Base-by-base conservation (phyloP, 1,140 invertebrate species). In the Drosophila subobscura region DNA sequence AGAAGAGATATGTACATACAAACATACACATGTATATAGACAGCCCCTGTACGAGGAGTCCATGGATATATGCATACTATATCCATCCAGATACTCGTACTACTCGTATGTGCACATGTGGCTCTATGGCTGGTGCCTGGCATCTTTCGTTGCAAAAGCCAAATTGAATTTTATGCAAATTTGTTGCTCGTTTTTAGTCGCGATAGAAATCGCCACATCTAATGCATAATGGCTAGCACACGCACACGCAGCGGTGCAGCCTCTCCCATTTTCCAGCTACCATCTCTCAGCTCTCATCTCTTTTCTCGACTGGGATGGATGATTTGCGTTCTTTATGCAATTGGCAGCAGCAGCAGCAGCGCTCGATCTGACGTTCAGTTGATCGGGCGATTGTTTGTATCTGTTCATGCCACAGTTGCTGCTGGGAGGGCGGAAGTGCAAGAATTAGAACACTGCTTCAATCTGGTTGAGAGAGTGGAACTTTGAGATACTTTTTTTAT, bases 81-180 rank as follows among this genome's bases (percentile, higher is more conserved):
- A 33, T 60, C 47, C 51, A 16, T 22, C 14, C 14, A 45, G 27
- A 51, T 20, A 68, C n/a, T n/a, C n/a, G n/a, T n/a, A n/a, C 33
- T 37, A 37, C 3, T 16, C 22, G 22, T 23, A 23, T 73, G 50
- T 72, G 67, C 65, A 33, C 33, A 33, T 33, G 33, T 33, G 3
- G 3, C 33, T 37, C 33, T 3, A 10, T 33, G 29, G 7, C 29
- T 47, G 56, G 47, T 20, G 42, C 2, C 61, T 72, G 63, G 67
- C 80, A 85, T 85, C 77, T 85, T 68, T 86, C 41, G 64, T 68
- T 59, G 63, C 74, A 71, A 68, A 56, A 56, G 46, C 55, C 75
- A 88, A 86, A 88, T 86, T 86, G 83, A 88, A 88, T 88, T 86
- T 88, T 88, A 88, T 86, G 83, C 84, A 88, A 88, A 88, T 86